phyloP scores from a whole-genome alignment of 2,113 vertebrate genomes.

The Turdus rufiventris region DNA sequence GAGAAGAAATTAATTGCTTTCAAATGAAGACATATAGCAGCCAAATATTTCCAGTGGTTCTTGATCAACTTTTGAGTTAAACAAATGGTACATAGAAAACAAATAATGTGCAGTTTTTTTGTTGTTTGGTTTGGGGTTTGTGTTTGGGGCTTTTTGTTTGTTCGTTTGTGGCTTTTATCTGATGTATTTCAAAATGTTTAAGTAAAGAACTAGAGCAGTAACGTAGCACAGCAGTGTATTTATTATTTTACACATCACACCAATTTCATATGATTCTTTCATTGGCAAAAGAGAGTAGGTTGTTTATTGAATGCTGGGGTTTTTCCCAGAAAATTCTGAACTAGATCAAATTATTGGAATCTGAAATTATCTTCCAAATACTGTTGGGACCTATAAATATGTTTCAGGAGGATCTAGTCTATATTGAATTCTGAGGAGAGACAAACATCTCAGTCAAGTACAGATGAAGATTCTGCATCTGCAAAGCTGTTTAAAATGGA shows the following conservation, averaged over 20 bases:
- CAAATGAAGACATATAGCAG: background rate
- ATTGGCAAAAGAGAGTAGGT: background rate
- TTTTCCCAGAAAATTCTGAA: background rate
- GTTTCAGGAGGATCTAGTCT: background rate
- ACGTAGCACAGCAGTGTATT: background rate
- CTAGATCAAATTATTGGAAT: background rate
- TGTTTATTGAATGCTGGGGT: background rate
- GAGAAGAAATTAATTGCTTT: background rate
- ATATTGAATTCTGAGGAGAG: background rate
- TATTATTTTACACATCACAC: background rate
- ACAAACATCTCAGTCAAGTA: background rate
- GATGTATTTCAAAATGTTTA: background rate
- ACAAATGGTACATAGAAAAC: background rate
- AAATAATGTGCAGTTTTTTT: fast-evolving
- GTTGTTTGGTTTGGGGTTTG: background rate
- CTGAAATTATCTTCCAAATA: background rate
- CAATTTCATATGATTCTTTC: background rate
- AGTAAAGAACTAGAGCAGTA: background rate
- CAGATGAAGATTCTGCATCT: background rate
- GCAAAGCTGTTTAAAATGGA: background rate
- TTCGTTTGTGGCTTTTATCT: background rate
- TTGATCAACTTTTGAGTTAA: background rate
- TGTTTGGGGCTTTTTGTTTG: background rate
- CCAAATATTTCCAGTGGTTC: background rate
- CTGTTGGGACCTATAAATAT: background rate